These are phyloP conservation scores for Hyaena hyaena DNA, from an alignment of 2,113 vertebrate genomes.

Conservation along the genomic window DNA sequence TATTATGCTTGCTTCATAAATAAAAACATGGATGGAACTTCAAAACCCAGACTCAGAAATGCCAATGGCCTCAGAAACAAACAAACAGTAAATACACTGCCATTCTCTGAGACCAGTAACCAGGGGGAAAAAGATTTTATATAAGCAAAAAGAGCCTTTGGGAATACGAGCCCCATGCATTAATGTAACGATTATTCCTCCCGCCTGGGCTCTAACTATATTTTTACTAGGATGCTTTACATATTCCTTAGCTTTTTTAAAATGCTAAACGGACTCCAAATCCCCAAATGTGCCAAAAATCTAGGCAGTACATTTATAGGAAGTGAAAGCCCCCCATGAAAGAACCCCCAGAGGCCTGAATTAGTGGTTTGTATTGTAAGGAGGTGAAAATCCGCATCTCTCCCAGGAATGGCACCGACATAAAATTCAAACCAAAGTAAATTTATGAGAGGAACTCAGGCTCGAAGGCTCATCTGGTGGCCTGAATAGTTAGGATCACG, in stretches of 20 bases:
- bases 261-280: slow-evolving; percentile 66
- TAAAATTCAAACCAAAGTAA: slow-evolving; percentile 46
- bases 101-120: slow-evolving; percentile 45
- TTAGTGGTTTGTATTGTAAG: slow-evolving; percentile 44
- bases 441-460: not conserved
- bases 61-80: not conserved
- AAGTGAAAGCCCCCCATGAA: not conserved
- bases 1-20: not conserved
- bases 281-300: slow-evolving; percentile 58
- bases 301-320: slow-evolving; percentile 47
- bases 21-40: slow-evolving; percentile 22
- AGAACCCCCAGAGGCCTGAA: slow-evolving; percentile 57
- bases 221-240: slow-evolving; percentile 77
- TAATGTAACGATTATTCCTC: slow-evolving; percentile 58
- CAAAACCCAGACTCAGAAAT: slow-evolving; percentile 50
- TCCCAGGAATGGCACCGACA: not conserved
- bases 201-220: slow-evolving; percentile 47
- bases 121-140: not conserved
- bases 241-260: slow-evolving; percentile 76
- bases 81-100: not conserved
- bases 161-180: not conserved
- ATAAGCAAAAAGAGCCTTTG: slow-evolving; percentile 52
- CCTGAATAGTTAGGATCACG: not conserved
- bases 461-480: not conserved
- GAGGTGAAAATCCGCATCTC: slow-evolving; percentile 45